Conservation (phyloP, 2,888 invertebrate species). For the Megalurothrips usitatus region DNA sequence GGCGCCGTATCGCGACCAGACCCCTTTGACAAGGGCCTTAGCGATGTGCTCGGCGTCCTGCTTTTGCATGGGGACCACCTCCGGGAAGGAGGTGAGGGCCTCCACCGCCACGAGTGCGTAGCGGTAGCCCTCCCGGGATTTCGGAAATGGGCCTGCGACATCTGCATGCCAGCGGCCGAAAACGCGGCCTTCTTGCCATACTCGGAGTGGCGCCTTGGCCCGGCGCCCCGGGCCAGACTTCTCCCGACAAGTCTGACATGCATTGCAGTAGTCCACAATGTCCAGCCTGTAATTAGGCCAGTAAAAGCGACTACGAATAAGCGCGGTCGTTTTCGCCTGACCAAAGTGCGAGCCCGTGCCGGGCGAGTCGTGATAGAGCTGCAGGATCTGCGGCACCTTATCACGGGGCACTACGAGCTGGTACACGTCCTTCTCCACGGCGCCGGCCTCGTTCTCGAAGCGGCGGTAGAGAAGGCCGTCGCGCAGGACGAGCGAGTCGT, state of each 20-base stretch:
- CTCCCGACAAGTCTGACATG: neutral
- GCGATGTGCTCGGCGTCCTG: neutral
- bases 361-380: neutral
- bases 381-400: neutral
- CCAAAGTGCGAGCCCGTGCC: neutral
- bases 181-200: neutral
- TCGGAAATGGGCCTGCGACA: neutral
- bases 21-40: neutral
- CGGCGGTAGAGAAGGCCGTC: conserved; percentile 15
- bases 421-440: neutral
- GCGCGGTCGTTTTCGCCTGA: neutral
- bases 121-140: neutral
- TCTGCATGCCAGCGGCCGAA: conserved; percentile 8
- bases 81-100: neutral
- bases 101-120: neutral
- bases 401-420: neutral
- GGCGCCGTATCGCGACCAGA: conserved; percentile 1
- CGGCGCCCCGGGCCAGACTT: neutral
- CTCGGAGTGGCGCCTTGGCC: neutral
- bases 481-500: neutral
- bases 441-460: conserved; percentile 1
- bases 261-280: neutral
- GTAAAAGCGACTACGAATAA: neutral
- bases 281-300: neutral
- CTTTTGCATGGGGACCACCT: neutral